Base-by-base conservation (phyloP, 2,113 vertebrate genomes). In the Caracal caracal region DNA sequence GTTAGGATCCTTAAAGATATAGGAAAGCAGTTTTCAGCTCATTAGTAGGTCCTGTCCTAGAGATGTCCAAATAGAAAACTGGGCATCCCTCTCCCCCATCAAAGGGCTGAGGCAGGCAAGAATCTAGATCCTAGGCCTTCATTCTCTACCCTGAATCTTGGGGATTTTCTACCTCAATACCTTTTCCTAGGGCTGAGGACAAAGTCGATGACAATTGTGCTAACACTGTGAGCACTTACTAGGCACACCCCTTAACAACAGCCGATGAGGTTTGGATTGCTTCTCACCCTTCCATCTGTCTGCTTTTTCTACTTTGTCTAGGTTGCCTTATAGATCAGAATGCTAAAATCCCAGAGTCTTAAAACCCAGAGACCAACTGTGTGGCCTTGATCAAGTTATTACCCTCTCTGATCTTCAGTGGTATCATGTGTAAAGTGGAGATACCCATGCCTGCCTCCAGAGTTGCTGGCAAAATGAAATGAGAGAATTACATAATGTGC, bases 291-390 rank as follows among this genome's bases (percentile, higher is more conserved):
- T 30, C 68, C 17, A 65, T 47, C 70, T 88, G n/a, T 90, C 59
- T 76, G 81, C 76, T 85, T 78, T 88, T 49, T 33, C 63, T 30
- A 81, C 43, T 71, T 84, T 33, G 17, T 59, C 70, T 89, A 68
- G 70, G 12, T 33, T 90, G 63, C 75, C 26, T 63, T 85, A 43
- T 71, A 12, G n/a, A 40, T 15, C 92, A 49, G 12, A 87, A 76
- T 26, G 28, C n/a, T 71, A 81, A 88, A 76, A 90, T 49, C 79
- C 73, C 82, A 93, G 73, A 81, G 70, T 84, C 78, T 93, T 15
- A 51, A 49, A 81, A 65, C 59, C 30, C n/a, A 97, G 22, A 28
- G 15, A 92, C 11, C 70, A 82, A 28, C 26, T 68, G 10, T 70
- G 33, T 19, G 89, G 30, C 51, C 47, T 88, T 68, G 26, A 83